Evolutionary conservation across 2,113 vertebrate species (phyloP), one percentile per base, ranked within the genome.

Genomic region (Dolichotis patagonum): DNA sequence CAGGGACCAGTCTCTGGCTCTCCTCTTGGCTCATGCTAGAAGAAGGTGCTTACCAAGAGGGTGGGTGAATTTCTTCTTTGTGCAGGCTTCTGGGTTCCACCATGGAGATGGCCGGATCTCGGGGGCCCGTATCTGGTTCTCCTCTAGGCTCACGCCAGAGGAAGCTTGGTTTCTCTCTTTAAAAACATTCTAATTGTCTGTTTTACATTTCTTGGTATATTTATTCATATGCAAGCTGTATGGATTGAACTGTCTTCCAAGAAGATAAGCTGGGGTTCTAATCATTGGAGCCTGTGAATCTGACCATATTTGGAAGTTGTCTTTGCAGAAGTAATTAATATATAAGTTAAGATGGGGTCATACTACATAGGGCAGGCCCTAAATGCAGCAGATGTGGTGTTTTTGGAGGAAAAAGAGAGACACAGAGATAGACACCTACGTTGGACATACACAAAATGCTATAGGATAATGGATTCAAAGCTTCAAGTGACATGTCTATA

Each of bases 391-490:
- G 10, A n/a, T 87, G 16, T 6, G 4, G 20, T 56, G 22, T 58
- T 75, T 69, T 65, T 24, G 2, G 77, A 49, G 49, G 88, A 94
- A 62, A 49, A 16, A 54, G 32, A 80, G n/a, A 58, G 24, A 49
- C 62, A 82, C 26, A 49, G 71, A 89, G 16, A 26, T 43, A 60
- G 35, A 84, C 16, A 58, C 0, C 11, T 58, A 60, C 28, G 2
- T 12, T 49, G 38, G 62, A 75, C 41, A 52, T n/a, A 4, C 9
- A 9, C 35, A 73, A 3, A n/a, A 10, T 4, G 7, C 28, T 22
- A 13, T 0, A 0, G 12, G 38, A n/a, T 0, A 0, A 7, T 2
- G 43, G 56, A 69, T 26, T 35, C 22, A 58, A 65, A 56, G n/a
- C 13, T 28, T 7, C 32, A 60, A 46, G 62, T 16, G 38, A 22